Conservation (phyloP, 2,888 invertebrate species). For the Temnothorax ravouxi region DNA sequence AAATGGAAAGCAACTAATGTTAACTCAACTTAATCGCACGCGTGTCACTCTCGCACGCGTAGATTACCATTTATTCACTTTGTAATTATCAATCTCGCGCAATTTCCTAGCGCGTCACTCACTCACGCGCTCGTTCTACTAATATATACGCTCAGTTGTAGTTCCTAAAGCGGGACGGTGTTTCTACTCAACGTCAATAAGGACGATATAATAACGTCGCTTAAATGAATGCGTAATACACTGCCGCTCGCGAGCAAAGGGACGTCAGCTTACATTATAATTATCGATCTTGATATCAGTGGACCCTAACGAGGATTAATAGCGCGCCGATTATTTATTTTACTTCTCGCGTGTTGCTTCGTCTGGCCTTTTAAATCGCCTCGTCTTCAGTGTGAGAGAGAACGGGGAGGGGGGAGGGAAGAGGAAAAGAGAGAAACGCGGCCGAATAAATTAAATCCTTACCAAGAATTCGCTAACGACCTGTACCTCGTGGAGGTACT, state of each 20-base stretch:
- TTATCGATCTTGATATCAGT: slow-evolving; percentile 65
- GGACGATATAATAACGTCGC: slow-evolving; percentile 38
- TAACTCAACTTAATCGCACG: background rate
- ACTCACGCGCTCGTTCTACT: slow-evolving; percentile 21
- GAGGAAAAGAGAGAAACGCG: slow-evolving; percentile 45
- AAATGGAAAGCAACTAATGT: background rate
- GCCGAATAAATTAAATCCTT: slow-evolving; percentile 83
- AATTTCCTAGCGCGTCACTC: slow-evolving; percentile 43
- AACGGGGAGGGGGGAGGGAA: background rate
- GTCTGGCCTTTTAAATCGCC: slow-evolving; percentile 69
- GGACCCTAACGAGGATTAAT: slow-evolving; percentile 73
- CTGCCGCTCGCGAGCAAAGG: slow-evolving; percentile 4
- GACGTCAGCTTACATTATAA: slow-evolving; percentile 56
- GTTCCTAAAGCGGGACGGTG: background rate
- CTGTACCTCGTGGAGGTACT: slow-evolving; percentile 70
- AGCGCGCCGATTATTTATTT: slow-evolving; percentile 70
- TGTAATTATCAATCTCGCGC: slow-evolving; percentile 35
- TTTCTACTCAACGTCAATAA: slow-evolving; percentile 31
- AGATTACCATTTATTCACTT: slow-evolving; percentile 6
- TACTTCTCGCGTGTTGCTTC: slow-evolving; percentile 53
- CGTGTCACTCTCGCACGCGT: background rate
- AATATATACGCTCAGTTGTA: slow-evolving; percentile 18
- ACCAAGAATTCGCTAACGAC: slow-evolving; percentile 83
- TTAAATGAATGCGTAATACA: slow-evolving; percentile 40
- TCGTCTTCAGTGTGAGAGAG: slow-evolving; percentile 62